Evolutionary conservation across 2,113 vertebrate species (phyloP).

Genomic region (Ictidomys tridecemlineatus): DNA sequence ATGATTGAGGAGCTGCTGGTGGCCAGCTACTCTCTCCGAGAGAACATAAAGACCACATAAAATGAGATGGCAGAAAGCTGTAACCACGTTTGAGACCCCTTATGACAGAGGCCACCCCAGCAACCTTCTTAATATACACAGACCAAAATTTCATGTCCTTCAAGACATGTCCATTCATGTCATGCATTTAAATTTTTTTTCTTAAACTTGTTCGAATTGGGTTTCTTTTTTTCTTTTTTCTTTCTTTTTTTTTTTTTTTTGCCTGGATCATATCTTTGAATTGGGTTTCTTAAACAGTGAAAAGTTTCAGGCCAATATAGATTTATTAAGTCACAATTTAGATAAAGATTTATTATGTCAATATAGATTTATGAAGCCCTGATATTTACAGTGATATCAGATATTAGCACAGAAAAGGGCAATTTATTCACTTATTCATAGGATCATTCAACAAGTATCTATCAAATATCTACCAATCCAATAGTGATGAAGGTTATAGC

Average conservation of each 20-base stretch:
- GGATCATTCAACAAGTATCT: not conserved
- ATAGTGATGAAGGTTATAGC: not conserved
- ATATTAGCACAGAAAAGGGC: not conserved
- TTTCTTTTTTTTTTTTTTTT: too few species aligned
- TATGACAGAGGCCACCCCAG: not conserved
- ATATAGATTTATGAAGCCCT: not conserved
- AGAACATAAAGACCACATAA: not conserved
- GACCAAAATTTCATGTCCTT: not conserved
- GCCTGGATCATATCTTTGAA: too few species aligned
- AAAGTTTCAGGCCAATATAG: not conserved
- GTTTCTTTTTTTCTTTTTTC: not conserved
- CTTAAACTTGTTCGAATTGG: slow-evolving; percentile 7
- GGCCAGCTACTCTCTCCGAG: not conserved
- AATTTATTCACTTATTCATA: not conserved
- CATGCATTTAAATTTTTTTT: not conserved
- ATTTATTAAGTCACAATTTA: not conserved
- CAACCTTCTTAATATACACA: not conserved
- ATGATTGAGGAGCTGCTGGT: not conserved
- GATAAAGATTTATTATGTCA: too few species aligned
- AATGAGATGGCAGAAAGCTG: not conserved
- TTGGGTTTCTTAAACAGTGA: not conserved
- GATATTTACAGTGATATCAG: not conserved
- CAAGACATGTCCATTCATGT: not conserved
- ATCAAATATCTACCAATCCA: not conserved
- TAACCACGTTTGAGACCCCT: not conserved